These are phyloP conservation scores for Forficula auricularia DNA, from an alignment of 1,140 invertebrate species.

Conservation along the genomic window DNA sequence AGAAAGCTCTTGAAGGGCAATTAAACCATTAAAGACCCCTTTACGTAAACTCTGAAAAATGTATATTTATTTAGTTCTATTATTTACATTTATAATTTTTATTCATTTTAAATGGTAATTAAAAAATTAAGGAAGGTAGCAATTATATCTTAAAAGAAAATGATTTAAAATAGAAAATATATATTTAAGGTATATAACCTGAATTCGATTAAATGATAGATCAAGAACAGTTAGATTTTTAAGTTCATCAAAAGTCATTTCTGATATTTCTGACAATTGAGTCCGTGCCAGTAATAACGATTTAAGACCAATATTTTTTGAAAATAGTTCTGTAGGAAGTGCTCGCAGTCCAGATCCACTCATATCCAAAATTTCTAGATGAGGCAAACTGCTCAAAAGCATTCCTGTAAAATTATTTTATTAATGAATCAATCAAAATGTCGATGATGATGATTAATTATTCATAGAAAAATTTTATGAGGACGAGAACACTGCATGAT, in stretches of 20 bases:
- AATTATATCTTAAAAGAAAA: too few species aligned
- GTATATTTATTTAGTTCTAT: too few species aligned
- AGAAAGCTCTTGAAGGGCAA: conserved; percentile 46
- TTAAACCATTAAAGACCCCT: conserved; percentile 44
- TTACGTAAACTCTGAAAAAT: conserved; percentile 25
- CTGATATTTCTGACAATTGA: conserved; percentile 46
- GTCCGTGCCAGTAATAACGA: conserved; percentile 48
- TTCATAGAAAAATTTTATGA: too few species aligned
- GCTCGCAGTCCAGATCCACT: conserved; percentile 50
- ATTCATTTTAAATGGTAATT: too few species aligned
- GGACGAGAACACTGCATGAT: too few species aligned
- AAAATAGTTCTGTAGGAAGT: conserved; percentile 48
- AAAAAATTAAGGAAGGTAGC: too few species aligned
- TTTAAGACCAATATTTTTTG: conserved; percentile 42
- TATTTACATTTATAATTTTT: too few species aligned
- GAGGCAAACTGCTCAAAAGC: conserved; percentile 37
- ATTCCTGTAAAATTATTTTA: too few species aligned
- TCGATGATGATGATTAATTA: too few species aligned
- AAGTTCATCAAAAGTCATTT: conserved; percentile 51
- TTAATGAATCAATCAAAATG: too few species aligned
- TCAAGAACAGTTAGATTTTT: conserved; percentile 51
- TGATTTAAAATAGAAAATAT: too few species aligned
- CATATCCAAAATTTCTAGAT: conserved; percentile 49
- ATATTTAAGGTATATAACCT: too few species aligned
- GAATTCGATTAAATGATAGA: conserved; percentile 58